These are phyloP conservation scores for Porites rus DNA, from an alignment of 92 coral and sea anemone species.

Conservation along the genomic window DNA sequence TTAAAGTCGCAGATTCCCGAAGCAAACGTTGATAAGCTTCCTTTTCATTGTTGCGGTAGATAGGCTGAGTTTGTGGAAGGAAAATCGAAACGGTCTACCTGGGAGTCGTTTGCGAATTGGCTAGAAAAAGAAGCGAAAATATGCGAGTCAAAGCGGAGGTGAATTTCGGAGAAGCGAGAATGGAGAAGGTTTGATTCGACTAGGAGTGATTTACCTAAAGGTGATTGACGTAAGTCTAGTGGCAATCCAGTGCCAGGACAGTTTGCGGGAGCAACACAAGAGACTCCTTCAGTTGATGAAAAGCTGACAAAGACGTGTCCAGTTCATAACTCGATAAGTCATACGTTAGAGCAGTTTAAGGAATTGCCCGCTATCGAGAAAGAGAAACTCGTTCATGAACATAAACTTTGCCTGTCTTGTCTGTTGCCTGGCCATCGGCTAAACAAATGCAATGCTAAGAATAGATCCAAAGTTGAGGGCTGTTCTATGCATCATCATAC, in stretches of 20 bases:
- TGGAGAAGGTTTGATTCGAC: background rate
- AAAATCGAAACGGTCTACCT: no score
- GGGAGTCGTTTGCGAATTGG: slow-evolving; percentile 10
- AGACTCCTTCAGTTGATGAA: background rate
- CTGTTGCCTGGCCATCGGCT: slow-evolving; percentile 28
- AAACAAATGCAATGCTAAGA: slow-evolving; percentile 10
- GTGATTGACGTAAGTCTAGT: background rate
- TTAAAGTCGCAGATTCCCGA: no score
- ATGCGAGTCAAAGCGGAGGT: background rate
- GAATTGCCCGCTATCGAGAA: slow-evolving; percentile 25
- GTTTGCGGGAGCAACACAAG: slow-evolving; percentile 7
- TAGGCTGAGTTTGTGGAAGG: no score
- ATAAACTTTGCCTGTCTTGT: background rate
- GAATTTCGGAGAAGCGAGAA: background rate
- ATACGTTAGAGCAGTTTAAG: slow-evolving; percentile 7
- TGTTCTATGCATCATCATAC: slow-evolving; percentile 24
- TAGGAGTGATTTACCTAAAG: background rate
- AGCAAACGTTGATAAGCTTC: no score
- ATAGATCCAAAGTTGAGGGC: slow-evolving; percentile 3
- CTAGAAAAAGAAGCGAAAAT: slow-evolving; percentile 15
- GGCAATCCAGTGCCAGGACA: no score
- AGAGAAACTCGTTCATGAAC: slow-evolving; percentile 6
- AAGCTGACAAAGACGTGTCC: slow-evolving; percentile 1
- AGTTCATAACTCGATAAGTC: background rate
- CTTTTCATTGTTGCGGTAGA: no score